Evolutionary conservation across 1,140 invertebrate genomes (phyloP), one percentile per base, ranked within the genome.

Genomic region (Macrostomum lignano): DNA sequence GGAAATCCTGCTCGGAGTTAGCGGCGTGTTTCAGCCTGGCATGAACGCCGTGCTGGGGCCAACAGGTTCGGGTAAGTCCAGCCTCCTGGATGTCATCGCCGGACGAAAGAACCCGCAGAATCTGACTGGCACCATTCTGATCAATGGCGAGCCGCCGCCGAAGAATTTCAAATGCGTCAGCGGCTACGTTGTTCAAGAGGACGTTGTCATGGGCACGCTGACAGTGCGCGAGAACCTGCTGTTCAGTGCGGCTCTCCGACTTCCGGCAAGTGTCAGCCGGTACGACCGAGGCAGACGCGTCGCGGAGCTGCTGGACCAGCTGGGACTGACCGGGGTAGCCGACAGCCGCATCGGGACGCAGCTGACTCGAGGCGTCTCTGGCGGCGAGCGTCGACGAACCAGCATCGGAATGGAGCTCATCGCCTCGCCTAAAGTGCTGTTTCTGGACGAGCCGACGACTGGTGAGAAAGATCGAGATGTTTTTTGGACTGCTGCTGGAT

Each of bases 371-470:
- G 55, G 55, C 24, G 43, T 57, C 14, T 57, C 54, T 7, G 52
- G 54, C 15, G 54, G 53, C 9, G 55, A 58, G 38, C 39, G 51
- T 23, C 55, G 56, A 34, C 37, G 55, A 22, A 48, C 46, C 7
- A 52, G 51, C 38, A 55, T 58, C 35, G 55, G 51, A 9, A 56
- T 55, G 52, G 55, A 58, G 39, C 39, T 58, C 41, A 51, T 58
- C 36, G 54, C 48, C 30, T 46, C 46, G 7, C 52, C 55, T 14
- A 43, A 42, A n/a, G 46, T 58, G 3, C 41, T 58, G 13, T 58
- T 56, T 36, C 44, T 58, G 7, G 55, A 58, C 42, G 53, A 58
- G 37, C 55, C 55, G 13, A 58, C 55, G n/a, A 53, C 55, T n/a
- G n/a, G n/a, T n/a, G n/a, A n/a, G n/a, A n/a, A n/a, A n/a, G n/a